Evolutionary conservation across 1,140 invertebrate species (phyloP).

Genomic region (Oppia nitens): DNA sequence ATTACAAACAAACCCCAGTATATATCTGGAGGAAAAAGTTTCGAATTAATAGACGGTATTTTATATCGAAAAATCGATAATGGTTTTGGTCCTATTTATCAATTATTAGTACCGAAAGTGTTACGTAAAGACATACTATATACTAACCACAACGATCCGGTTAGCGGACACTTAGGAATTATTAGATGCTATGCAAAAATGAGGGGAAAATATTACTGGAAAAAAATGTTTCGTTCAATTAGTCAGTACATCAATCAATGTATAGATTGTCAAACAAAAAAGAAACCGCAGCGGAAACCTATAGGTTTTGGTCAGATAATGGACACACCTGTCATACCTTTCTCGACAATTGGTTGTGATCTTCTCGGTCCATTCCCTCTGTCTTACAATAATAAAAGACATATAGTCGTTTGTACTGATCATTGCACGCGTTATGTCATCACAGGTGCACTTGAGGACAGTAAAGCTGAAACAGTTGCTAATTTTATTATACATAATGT

Average conservation of each 20-base stretch:
- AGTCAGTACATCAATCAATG: conserved; percentile 17
- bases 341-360: conserved; percentile 25
- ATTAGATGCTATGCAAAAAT: conserved; percentile 19
- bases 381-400: conserved; percentile 21
- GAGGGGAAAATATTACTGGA: conserved; percentile 20
- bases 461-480: conserved; percentile 20
- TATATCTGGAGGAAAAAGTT: not conserved
- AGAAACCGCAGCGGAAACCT: not conserved
- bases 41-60: not conserved
- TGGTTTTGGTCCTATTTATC: not conserved
- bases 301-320: conserved; percentile 15
- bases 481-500: conserved; percentile 21
- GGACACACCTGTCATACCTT: conserved; percentile 12
- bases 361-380: conserved; percentile 23
- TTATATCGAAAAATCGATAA: not conserved
- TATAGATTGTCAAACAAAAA: conserved; percentile 18
- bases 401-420: conserved; percentile 22
- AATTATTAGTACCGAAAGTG: not conserved
- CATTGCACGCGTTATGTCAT: conserved; percentile 25
- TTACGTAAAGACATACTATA: conserved; percentile 29
- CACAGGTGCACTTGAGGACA: conserved; percentile 19
- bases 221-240: conserved; percentile 11
- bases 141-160: conserved; percentile 28
- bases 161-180: conserved; percentile 19
- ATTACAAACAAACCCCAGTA: not conserved